Evolutionary conservation across 2,113 vertebrate genomes (phyloP).

Genomic region (Dromaius novaehollandiae): DNA sequence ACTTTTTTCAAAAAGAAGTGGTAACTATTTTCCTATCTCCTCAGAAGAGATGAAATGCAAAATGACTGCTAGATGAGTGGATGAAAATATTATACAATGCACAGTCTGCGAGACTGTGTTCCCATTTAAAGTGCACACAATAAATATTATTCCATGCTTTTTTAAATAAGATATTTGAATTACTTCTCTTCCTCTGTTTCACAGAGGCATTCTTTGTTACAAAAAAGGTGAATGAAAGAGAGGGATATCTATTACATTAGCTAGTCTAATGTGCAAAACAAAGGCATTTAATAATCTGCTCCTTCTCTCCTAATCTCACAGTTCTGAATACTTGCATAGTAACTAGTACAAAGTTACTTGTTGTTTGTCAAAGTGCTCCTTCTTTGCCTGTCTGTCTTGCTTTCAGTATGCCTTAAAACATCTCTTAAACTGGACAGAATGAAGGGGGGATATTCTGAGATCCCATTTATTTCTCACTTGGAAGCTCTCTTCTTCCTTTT

Average conservation of each 20-base stretch:
- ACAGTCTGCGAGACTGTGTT: neutral
- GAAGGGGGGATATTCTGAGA: neutral
- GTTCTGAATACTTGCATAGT: neutral
- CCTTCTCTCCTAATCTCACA: neutral
- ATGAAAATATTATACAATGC: neutral
- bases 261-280: neutral
- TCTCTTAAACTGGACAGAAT: neutral
- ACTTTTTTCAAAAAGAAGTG: neutral
- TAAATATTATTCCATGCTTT: neutral
- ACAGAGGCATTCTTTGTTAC: neutral
- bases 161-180: neutral
- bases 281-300: neutral
- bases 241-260: neutral
- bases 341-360: neutral
- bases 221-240: neutral
- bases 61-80: neutral
- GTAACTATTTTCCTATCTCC: neutral
- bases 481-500: neutral
- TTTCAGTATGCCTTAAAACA: neutral
- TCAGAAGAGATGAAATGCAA: conserved; percentile 32
- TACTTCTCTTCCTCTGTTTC: neutral
- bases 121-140: conserved; percentile 4
- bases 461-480: neutral
- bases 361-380: neutral
- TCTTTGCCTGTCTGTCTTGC: neutral